Base-by-base conservation (phyloP, 1,140 invertebrate species). In the Drosophila grimshawi region DNA sequence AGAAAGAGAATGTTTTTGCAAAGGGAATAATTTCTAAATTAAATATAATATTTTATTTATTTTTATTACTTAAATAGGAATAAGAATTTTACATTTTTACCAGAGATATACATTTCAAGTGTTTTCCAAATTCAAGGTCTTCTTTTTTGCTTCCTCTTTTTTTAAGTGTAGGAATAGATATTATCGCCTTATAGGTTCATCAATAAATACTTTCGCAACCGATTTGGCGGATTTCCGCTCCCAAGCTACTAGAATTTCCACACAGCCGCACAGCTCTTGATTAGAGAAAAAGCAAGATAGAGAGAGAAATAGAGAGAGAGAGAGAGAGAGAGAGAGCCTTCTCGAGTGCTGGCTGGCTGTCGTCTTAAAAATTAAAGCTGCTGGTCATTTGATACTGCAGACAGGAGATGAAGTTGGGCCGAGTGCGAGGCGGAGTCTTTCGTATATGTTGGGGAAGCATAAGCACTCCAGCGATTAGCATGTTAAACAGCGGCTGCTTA, bases 211-310 rank as follows among this genome's bases (percentile, higher is more conserved):
- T 63, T 78, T 81, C 61, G 80, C 76, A 61, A 55, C 64, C 61
- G 29, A 19, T 43, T 62, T 41, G 32, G 43, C 72, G 76, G 57
- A 86, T 86, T 78, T 86, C 81, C 81, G 81, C 78, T 86, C 81
- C 62, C 81, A 86, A 86, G 81, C 82, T 81, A 86, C 82, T 86
- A 78, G 55, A 86, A 53, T 86, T 86, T 86, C 81, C 75, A 82
- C 75, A 82, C 39, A 43, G 35, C 7, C 35, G 46, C 29, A 70
- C 37, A 39, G 8, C 19, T 32, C 53, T 11, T 59, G 56, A 59
- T 60, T 35, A 48, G 43, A 60, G 43, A 3, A 10, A 3, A 10
- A 7, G 39, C 3, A 10, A 0, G 10, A 39, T 7, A 39, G 10
- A 6, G 39, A 43, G 39, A 43, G 39, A 43, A n/a, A 43, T 8